A percentile compares a stretch with the other conserved stretches of the same genome.
phyloP scores from a whole-genome alignment of 2,113 vertebrate genomes.

The Psilopsiagon aymara region DNA sequence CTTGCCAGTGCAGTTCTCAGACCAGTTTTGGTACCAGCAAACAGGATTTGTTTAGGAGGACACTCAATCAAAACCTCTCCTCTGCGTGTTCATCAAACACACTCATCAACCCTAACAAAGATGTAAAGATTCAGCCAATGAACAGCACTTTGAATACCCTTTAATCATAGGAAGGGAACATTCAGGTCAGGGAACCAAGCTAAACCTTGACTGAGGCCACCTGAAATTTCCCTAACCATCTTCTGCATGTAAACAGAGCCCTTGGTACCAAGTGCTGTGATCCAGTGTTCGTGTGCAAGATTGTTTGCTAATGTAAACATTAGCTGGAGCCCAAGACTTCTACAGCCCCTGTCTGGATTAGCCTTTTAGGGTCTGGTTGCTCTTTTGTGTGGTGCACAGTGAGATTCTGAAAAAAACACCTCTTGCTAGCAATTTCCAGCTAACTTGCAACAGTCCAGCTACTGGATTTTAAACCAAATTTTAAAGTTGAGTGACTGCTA shows the following conservation, averaged over 20 bases:
- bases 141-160: neutral
- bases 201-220: neutral
- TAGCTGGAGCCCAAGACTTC: neutral
- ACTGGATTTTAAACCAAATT: neutral
- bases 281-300: neutral
- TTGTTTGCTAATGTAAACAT: neutral
- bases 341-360: neutral
- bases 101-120: neutral
- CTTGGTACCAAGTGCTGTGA: neutral
- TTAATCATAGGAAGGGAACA: neutral
- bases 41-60: neutral
- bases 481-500: neutral
- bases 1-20: neutral
- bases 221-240: neutral
- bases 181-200: neutral
- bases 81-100: neutral
- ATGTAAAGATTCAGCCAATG: neutral
- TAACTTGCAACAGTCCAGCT: neutral
- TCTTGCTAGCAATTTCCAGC: neutral
- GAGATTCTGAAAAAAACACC: neutral
- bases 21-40: neutral
- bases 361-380: neutral
- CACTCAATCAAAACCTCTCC: neutral
- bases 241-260: neutral
- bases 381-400: neutral